These are phyloP conservation scores for Clinocottus analis DNA, from an alignment of 2,113 vertebrate genomes.

Conservation along the genomic window DNA sequence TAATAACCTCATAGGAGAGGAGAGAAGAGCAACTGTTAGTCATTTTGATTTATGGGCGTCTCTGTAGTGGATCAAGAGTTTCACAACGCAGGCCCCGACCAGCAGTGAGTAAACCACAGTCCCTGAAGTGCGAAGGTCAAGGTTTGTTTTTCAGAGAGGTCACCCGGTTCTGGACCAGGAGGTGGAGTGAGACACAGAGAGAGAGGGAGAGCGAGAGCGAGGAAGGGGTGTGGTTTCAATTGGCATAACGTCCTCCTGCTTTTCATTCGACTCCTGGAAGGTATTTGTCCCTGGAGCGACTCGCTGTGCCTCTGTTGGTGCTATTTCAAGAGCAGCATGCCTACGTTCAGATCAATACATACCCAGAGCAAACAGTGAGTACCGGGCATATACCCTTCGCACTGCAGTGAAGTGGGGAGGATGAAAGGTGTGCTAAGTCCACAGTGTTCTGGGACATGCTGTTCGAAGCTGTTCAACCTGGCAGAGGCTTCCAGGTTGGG, in stretches of 20 bases:
- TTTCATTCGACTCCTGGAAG: conserved; percentile 41
- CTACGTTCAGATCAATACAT: conserved; percentile 74
- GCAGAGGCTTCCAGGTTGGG: conserved; percentile 37
- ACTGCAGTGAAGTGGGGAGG: conserved; percentile 57
- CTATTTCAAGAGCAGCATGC: conserved; percentile 79
- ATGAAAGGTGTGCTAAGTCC: conserved; percentile 51
- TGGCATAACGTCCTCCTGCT: conserved; percentile 47
- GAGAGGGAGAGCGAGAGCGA: background rate
- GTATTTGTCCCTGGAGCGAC: conserved; percentile 35
- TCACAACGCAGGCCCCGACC: conserved; percentile 17
- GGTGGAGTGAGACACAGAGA: conserved; percentile 26
- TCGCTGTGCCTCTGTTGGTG: conserved; percentile 46
- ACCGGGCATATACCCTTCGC: conserved; percentile 45
- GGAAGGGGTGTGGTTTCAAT: conserved; percentile 24
- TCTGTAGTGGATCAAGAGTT: conserved; percentile 46
- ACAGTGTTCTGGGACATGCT: conserved; percentile 54
- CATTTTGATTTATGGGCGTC: conserved; percentile 77
- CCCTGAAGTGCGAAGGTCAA: conserved; percentile 62
- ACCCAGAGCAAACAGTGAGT: conserved; percentile 56
- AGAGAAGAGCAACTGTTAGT: conserved; percentile 55
- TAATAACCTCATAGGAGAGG: conserved; percentile 72
- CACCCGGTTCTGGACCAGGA: conserved; percentile 42
- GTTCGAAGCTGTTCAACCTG: conserved; percentile 34
- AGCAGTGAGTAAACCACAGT: conserved; percentile 58
- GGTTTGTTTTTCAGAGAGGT: conserved; percentile 68